Conservation (phyloP, 2,888 invertebrate genomes). For the Coenonympha arcania region DNA sequence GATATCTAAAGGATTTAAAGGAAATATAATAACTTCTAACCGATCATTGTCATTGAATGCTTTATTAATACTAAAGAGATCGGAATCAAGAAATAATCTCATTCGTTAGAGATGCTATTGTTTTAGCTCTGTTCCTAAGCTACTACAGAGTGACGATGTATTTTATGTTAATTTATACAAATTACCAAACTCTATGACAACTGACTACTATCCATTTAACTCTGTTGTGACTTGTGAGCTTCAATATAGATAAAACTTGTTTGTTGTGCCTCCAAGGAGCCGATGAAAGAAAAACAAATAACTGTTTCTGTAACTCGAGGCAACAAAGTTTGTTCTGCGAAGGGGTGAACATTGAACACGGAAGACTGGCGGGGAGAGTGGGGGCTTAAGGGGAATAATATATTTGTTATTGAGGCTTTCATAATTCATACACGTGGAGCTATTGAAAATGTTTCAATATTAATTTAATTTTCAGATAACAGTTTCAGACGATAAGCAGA, state of each 20-base stretch:
- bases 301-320: conserved; percentile 66
- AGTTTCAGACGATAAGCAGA: no score
- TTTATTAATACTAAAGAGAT: no score
- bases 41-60: no score
- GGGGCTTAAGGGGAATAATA: conserved; percentile 25
- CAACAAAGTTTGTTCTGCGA: conserved; percentile 62
- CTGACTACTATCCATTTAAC: no score
- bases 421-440: neutral
- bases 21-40: no score
- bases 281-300: conserved; percentile 68
- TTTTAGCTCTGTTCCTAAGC: no score
- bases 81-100: no score
- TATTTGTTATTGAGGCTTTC: neutral
- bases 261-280: conserved; percentile 46
- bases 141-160: no score
- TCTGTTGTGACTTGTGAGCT: conserved; percentile 33
- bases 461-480: neutral
- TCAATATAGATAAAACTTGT: conserved; percentile 35
- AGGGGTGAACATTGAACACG: conserved; percentile 30
- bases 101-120: no score
- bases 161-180: no score
- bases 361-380: conserved; percentile 27
- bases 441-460: neutral
- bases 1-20: no score
- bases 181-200: neutral